These are phyloP conservation scores for Endotricha flammealis DNA, from an alignment of 2,888 invertebrate genomes.

Conservation along the genomic window DNA sequence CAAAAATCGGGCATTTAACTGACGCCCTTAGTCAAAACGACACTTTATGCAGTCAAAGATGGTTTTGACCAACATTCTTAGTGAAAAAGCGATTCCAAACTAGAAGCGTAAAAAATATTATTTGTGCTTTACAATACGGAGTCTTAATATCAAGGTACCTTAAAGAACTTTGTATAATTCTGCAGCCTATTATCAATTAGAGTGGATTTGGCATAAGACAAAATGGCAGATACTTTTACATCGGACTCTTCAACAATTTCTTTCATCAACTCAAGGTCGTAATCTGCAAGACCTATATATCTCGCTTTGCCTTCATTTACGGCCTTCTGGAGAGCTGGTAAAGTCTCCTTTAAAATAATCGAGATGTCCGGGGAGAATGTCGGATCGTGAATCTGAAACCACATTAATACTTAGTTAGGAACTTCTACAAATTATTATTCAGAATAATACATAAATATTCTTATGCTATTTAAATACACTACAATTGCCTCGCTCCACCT, in stretches of 20 bases:
- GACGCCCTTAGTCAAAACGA: no score
- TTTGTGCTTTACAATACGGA: background rate
- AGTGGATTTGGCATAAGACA: constrained; percentile 89
- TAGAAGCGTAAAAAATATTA: background rate
- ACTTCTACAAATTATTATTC: no score
- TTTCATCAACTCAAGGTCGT: constrained; percentile 87
- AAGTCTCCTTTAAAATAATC: constrained; percentile 88
- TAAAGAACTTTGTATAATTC: constrained; percentile 85
- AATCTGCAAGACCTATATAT: constrained; percentile 92
- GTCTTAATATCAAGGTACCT: constrained; percentile 66
- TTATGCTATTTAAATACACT: no score
- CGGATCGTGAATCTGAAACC: constrained; percentile 92
- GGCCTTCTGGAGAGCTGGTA: constrained; percentile 88
- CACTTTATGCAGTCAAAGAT: no score
- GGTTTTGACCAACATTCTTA: no score
- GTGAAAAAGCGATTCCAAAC: no score
- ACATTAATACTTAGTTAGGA: no score
- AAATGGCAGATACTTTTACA: constrained; percentile 82
- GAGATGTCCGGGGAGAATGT: constrained; percentile 90
- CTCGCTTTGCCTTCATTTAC: constrained; percentile 85
- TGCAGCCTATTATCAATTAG: constrained; percentile 87
- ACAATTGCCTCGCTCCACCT: no score
- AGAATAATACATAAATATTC: no score
- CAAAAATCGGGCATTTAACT: no score
- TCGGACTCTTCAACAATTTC: constrained; percentile 83